A percentile compares a stretch with the other conserved stretches of the same genome.
phyloP scores from a whole-genome alignment of 2,113 vertebrate species.

The human region GRCh38 chr19:36875501-36876000 shows the following conservation, averaged over 20 bases:
- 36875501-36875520: background rate
- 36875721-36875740: background rate
- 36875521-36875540: background rate
- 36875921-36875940: background rate
- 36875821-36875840: background rate
- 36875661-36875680: background rate
- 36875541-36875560: background rate
- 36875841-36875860: background rate
- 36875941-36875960: background rate
- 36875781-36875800: background rate
- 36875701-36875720: conserved; percentile 1
- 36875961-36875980: background rate
- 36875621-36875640: conserved; percentile 10
- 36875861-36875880: background rate
- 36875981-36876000: background rate
- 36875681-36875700: background rate
- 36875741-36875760: background rate
- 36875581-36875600: background rate
- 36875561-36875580: background rate
- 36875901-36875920: background rate
- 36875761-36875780: background rate
- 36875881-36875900: conserved; percentile 10
- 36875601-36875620: background rate
- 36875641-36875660: background rate
- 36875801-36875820: background rate